Evolutionary conservation across 2,113 vertebrate species (phyloP).

Genomic region (Colinus virginianus): DNA sequence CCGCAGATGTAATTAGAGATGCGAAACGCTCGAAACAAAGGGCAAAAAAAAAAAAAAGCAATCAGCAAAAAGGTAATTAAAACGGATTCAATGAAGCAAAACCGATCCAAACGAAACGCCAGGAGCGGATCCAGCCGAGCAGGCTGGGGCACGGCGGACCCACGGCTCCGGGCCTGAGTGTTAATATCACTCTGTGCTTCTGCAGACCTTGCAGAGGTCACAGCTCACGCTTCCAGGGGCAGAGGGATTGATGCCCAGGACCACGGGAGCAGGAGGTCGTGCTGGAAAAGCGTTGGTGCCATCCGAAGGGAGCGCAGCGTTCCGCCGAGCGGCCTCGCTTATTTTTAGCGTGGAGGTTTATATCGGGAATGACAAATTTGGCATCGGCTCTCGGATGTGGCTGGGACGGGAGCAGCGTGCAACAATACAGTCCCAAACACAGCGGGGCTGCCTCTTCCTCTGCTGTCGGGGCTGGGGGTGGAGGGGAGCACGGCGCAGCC

Average conservation of each 20-base stretch:
- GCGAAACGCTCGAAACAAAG: constrained; percentile 48
- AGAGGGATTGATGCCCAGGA: not conserved
- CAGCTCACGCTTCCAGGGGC: not conserved
- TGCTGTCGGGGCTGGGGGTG: not conserved
- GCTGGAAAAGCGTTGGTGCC: not conserved
- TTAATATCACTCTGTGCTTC: not conserved
- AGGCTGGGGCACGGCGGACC: constrained; percentile 4
- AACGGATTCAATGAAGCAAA: constrained; percentile 46
- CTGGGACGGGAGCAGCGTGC: constrained; percentile 36
- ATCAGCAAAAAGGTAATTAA: constrained; percentile 61
- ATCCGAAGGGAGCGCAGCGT: not conserved
- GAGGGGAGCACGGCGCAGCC: not conserved
- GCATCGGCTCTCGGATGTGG: constrained; percentile 28
- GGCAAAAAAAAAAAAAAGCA: constrained; percentile 34
- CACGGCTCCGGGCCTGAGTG: not conserved
- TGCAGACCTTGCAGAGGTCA: not conserved
- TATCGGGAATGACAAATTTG: constrained; percentile 40
- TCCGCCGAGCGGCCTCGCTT: not conserved
- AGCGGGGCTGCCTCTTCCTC: not conserved
- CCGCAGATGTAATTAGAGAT: constrained; percentile 27
- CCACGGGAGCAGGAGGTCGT: not conserved
- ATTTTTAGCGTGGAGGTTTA: constrained; percentile 54
- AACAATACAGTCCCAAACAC: not conserved
- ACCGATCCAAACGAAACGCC: not conserved
- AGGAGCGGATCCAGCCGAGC: constrained; percentile 28